Base-by-base conservation (phyloP, 2,113 vertebrate genomes). In the Protomyctophum bolini region DNA sequence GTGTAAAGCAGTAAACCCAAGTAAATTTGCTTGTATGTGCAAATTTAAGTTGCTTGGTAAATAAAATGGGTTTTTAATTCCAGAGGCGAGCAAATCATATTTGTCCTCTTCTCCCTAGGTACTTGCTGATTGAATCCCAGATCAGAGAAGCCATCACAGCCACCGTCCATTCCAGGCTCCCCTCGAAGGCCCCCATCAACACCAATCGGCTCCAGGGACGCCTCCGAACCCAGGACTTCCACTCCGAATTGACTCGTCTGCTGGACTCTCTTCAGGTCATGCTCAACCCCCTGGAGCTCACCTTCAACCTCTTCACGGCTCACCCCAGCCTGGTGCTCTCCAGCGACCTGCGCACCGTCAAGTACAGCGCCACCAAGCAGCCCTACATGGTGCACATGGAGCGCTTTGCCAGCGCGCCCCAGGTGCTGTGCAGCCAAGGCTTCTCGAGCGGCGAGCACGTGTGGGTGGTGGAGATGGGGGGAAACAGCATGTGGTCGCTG, bases 401-500 rank as follows among this genome's bases (percentile, higher is more conserved):
- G 59, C 87, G 91, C 2, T 92, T 93, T 29, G 68, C 66, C 2
- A 86, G 58, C 0, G 75, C 63, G 0, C 70, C 86, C 7, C 91
- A 93, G 86, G 71, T 91, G 49, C 68, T 92, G 52, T 93, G 89
- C 72, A 63, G 45, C 65, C 88, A 93, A 75, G 78, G 87, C 10
- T 91, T 93, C 75, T 86, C 87, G 0, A 6, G 61, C 0, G 91
- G 89, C 0, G 77, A 83, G 29, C 90, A 94, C 1, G 11, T 91
- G 1, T 93, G 91, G 91, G 82, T 86, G 62, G 87, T 92, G 14
- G 91, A 93, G 14, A 28, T 91, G 29, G 91, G 88, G 2, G 2
- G 70, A 29, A 76, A 63, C 10, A 81, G 83, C 67, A 87, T 85
- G 86, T 92, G 91, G 91, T 90, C 91, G 0, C 6, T 91, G 61